Base-by-base conservation (phyloP, 2,113 vertebrate genomes). In the Lasiurus borealis region DNA sequence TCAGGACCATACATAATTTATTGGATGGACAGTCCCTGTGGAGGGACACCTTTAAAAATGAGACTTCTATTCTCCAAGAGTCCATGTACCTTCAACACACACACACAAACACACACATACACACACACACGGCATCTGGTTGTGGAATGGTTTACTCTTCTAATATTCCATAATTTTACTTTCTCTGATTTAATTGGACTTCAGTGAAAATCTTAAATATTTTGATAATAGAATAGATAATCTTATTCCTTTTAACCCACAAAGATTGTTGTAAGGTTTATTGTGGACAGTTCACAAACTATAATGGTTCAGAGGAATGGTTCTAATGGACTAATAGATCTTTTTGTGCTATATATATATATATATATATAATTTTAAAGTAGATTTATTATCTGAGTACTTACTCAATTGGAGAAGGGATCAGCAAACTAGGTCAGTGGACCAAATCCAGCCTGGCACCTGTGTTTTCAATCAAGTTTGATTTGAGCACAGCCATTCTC, bases 401-500 rank as follows among this genome's bases (percentile, higher is more conserved):
- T 66, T 44, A 59, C 82, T 68, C 44, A 90, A 27, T 82, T 92
- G 66, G 34, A 91, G 23, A 62, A 27, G 2, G 9, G 2, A 15
- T 78, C n/a, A 75, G 11, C 52, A 85, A 72, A 69, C 1, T 25
- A 40, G 1, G 16, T 25, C 0, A 0, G n/a, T n/a, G 48, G 5
- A 6, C 7, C 21, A 85, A 76, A 90, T 57, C 13, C 6, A 59
- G 13, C 3, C 8, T 23, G 18, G 5, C 8, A 11, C 3, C 40
- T 36, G 15, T 3, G 85, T 88, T 59, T 72, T 83, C 80, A 91
- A 69, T 80, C 54, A 81, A 81, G 46, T 85, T 91, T 84, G 36
- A 36, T 69, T 93, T 52, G n/a, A 73, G 29, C 21, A 36, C 57
- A 88, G 12, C 13, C 19, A 64, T 10, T 7, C 21, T n/a, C 57